Base-by-base conservation (phyloP, 92 coral and sea anemone genomes). In the Actinostola sp. region DNA sequence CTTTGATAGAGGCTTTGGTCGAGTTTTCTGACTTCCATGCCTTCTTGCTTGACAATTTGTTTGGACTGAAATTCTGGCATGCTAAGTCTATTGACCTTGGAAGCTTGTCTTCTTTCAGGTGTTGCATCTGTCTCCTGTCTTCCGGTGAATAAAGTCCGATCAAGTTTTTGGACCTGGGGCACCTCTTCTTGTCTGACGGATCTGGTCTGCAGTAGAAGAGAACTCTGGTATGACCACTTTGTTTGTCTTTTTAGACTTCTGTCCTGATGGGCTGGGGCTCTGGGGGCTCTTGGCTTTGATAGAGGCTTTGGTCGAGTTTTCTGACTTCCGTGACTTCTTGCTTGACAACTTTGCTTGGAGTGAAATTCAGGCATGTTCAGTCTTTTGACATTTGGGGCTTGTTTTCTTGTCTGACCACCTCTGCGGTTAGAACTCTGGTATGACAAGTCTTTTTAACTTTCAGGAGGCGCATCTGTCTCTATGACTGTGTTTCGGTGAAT, bases 391-490 rank as follows among this genome's bases (percentile, higher is more conserved):
- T 52, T 52, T 11, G 10, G 59, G 30, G 59, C 14, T 24, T 52
- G 59, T 52, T 15, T 53, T 53, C 60, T 53, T 53, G 60, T 31
- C 25, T 53, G 60, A 9, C 31, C 30, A 53, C 29, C 60, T 53
- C 60, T 25, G 20, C 25, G 29, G 6, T 53, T 53, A 31, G 25
- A 21, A 53, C 10, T 25, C 30, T 53, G 60, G 60, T 53, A 53
- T 53, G 20, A 20, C 8, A 10, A 53, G 60, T n/a, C 29, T 53
- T 10, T 28, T 24, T 53, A 9, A 53, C 60, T 20, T 25, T 28
- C 8, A 20, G 28, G 28, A 4, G n/a, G n/a, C n/a, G n/a, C n/a
- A n/a, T n/a, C n/a, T 53, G 20, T 57, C 63, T 17, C 21, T 27
- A 13, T 17, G 9, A 17, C 5, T 9, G 13, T 57, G 38, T 16